Base-by-base conservation (phyloP, 23 tunicate species). In the Halocynthia roretzi region DNA sequence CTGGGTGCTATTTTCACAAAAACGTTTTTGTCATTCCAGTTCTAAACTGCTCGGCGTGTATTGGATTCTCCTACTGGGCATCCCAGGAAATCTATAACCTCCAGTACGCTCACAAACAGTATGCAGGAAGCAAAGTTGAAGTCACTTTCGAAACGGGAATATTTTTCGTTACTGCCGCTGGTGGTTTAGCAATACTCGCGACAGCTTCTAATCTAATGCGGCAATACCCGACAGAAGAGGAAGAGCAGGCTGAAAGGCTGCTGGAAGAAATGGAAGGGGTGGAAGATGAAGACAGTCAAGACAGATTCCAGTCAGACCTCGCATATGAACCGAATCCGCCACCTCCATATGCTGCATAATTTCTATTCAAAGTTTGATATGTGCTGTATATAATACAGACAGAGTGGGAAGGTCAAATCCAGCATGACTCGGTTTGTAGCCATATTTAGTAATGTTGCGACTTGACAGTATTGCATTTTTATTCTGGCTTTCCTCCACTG, bases 151-250 rank as follows among this genome's bases (percentile, higher is more conserved):
- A 77, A 8, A 79, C 73, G 5, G 98, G 98, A 19, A 87, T 92
- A 6, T 92, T 86, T 62, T 77, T 92, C 20, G 82, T 76, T 4
- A 79, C 88, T 21, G 87, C 87, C 5, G 98, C 81, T 4, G 98
- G 92, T 15, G 88, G 92, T 11, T 7, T 86, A 8, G 85, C 98
- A 15, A 71, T 92, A 22, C 66, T 86, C 8, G 98, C 98, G 5
- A 80, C 86, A 10, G 92, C 98, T 7, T 82, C 92, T 7, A 92
- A 92, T 70, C 72, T 92, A 49, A 86, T 92, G 98, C 82, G 98
- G 53, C 92, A 92, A 53, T 86, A 92, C 77, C 92, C 98, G 22
- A 86, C 92, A 61, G 98, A 83, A 48, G 88, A 84, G 51, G 97
- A 91, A 64, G 97, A 91, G 64, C 91, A 85, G 71, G 90, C 84